Evolutionary conservation across 2,888 invertebrate species (phyloP), one percentile per base, ranked within the genome.

Genomic region (Coelinius sp.): DNA sequence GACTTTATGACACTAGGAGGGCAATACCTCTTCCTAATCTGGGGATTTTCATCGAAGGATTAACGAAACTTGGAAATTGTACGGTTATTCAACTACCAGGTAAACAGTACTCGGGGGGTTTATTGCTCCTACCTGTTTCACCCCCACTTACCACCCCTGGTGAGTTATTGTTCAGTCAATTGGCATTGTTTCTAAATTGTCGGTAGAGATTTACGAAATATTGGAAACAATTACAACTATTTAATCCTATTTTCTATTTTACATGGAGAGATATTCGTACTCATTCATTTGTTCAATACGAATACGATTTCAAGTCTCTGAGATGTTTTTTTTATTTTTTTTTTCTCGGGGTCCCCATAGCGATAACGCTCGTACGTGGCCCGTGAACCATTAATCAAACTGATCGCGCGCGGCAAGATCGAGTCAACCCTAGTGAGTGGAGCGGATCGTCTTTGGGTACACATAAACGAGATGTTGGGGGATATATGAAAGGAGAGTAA

Each of bases 331-430:
- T 62, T 59, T 25, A 63, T 71, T 38, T 38, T 27, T 53, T 44
- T 46, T 44, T 56, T n/a, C 17, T n/a, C 17, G n/a, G 65, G 73
- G 76, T 76, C 76, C 79, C 77, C 74, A 63, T 70, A 68, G 78
- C 79, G 82, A 82, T 82, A 81, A 80, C 77, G 79, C 74, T 77
- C 76, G 77, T 77, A 76, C 77, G 77, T 75, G 75, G 72, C 73
- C 75, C 77, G 70, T 72, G 69, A 73, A 79, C 78, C 78, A 82
- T 81, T 81, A 80, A 81, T 82, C 82, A 81, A 78, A 78, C 74
- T 73, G 77, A 78, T 76, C 76, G 75, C 75, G 73, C 76, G 71
- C 76, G 70, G 75, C 75, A n/a, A 41, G 75, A 75, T 72, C 76
- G 76, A 77, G 71, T 75, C 74, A 73, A 76, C 73, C 75, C 73